Base-by-base conservation (phyloP, 2,888 invertebrate genomes). In the Aphidoletes aphidimyza region DNA sequence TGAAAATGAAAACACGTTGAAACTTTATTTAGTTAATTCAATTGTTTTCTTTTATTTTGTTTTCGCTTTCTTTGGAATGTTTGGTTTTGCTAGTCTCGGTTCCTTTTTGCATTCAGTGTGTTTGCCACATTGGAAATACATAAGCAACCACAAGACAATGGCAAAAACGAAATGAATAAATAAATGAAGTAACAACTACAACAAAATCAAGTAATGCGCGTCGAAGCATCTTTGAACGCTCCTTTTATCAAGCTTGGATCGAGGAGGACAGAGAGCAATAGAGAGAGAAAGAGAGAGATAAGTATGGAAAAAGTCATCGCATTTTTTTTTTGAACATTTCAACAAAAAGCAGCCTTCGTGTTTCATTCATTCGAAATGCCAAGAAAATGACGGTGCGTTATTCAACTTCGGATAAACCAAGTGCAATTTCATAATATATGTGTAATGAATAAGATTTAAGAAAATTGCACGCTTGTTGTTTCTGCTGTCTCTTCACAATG, bases 11-110 rank as follows among this genome's bases (percentile, higher is more conserved):
- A 69, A 69, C 34, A 69, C 34, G 34, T 69, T 30, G 34, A 69
- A 69, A 69, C 69, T 69, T 69, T 69, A 69, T 69, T 69, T 30
- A 69, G 69, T 69, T 69, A 69, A 69, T 69, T 69, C 69, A 22
- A 30, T 69, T 54, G n/a, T 54, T 54, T 54, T 69, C 30, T 69
- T 30, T 22, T 69, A 14, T 69, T 47, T 47, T 69, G 69, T 69
- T 69, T 69, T 69, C 69, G 17, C 34, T 69, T 34, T 69, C 69
- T 69, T 69, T 69, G 0, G 69, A 69, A 30, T 30, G 69, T 69
- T 69, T 69, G 14, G 69, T 69, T 69, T 30, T 69, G 69, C 34
- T 69, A 30, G 69, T 69, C 69, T 69, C 34, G 26, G 2, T 69
- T 69, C 69, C 69, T 30, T 47, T 39, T 39, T 39, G 5, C 39